Evolutionary conservation across 2,113 vertebrate species (phyloP), one percentile per base, ranked within the genome.

Genomic region (Pterocles burchelli): DNA sequence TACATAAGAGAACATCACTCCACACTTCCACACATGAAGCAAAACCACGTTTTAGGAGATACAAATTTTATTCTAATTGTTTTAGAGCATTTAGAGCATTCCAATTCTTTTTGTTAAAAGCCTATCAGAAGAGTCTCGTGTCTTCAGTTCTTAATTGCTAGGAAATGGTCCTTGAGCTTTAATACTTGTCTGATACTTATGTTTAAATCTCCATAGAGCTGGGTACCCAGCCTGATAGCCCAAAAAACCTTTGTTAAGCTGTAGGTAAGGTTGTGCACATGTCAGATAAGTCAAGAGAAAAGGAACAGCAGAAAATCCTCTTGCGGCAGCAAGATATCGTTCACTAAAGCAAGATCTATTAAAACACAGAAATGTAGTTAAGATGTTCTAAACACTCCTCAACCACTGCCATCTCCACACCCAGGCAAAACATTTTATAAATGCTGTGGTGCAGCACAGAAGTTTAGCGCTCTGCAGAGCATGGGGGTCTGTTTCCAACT

Each of bases 131-230:
- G 52, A 96, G n/a, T 34, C 31, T 78, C 63, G 3, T 76, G 59
- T 17, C 63, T 74, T 87, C 51, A 88, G 77, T 87, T 92, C 49
- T 93, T 97, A 91, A 95, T 82, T 85, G 59, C 94, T 22, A 73
- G 43, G 36, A 96, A 97, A 95, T 51, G 52, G n/a, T 41, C 72
- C 38, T 36, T 54, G 52, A 58, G 79, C 83, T 80, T 58, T 86
- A 90, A 89, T 83, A 80, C 29, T 89, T 9, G 14, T 62, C 84
- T 91, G 45, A 36, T n/a, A 33, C 4, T 65, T 45, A 8, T 80
- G 34, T 59, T 91, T 90, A 51, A 62, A 91, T n/a, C 58, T 70
- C 18, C 68, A 13, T 45, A 87, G 12, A 77, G 52, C 85, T 72
- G 55, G 86, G 9, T 49, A 45, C 71, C 33, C 62, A 61, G 34